A percentile compares a stretch with the other conserved stretches of the same genome.
These are phyloP conservation scores for Rhabdophis nuchalis DNA, from an alignment of 2,797 vertebrate species.

Conservation along the genomic window DNA sequence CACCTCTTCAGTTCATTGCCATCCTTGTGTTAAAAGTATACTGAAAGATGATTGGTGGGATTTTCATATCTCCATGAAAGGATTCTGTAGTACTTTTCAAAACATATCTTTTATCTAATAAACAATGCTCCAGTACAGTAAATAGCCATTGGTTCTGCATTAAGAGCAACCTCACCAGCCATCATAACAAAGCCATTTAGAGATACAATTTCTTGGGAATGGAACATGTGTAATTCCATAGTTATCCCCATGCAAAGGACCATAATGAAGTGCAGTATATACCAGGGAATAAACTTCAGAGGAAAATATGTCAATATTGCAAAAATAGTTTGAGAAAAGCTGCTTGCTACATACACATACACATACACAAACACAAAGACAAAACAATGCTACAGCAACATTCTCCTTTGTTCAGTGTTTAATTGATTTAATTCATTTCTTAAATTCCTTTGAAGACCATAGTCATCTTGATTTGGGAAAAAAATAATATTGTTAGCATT, in stretches of 20 bases:
- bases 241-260: conserved; percentile 11
- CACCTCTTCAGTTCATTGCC: conserved; percentile 41
- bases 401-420: neutral
- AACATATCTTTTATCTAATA: conserved; percentile 48
- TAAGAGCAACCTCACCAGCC: conserved; percentile 35
- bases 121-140: conserved; percentile 38
- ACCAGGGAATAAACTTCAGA: conserved; percentile 8
- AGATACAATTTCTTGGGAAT: conserved; percentile 51
- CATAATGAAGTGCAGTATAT: neutral
- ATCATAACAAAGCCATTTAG: conserved; percentile 44
- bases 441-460: neutral
- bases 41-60: conserved; percentile 26
- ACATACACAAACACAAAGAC: neutral
- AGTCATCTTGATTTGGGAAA: neutral
- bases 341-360: neutral
- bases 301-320: conserved; percentile 20
- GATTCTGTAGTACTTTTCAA: conserved; percentile 46
- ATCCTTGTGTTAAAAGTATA: conserved; percentile 30
- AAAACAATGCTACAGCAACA: neutral
- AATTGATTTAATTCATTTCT: neutral
- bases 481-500: neutral
- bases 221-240: neutral
- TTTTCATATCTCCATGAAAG: conserved; percentile 17
- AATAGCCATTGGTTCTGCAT: conserved; percentile 28
- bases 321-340: neutral